A percentile compares a stretch with the other conserved stretches of the same genome.
phyloP scores from a whole-genome alignment of 1,140 invertebrate genomes.

The Drosophila triauraria region DNA sequence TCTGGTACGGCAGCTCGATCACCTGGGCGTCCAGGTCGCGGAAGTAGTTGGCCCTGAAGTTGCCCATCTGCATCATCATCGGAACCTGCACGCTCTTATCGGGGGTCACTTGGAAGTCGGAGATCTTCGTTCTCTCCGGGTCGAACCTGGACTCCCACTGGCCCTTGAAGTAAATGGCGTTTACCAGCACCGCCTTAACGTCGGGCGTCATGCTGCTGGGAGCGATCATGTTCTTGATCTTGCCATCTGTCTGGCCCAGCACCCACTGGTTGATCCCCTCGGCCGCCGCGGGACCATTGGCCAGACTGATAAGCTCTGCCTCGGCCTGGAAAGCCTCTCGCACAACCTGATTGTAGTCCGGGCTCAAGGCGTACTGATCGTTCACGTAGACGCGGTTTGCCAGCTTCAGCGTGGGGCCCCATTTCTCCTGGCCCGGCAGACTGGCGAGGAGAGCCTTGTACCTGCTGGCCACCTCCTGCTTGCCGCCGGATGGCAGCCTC shows the following conservation, averaged over 20 bases:
- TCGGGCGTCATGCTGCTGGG: conserved; percentile 59
- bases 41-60: conserved; percentile 57
- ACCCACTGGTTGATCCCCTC: conserved; percentile 87
- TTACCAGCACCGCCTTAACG: conserved; percentile 87
- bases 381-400: conserved; percentile 80
- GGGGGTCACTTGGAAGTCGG: conserved; percentile 60
- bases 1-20: conserved; percentile 81
- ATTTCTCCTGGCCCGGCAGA: conserved; percentile 26
- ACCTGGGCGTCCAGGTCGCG: conserved; percentile 57
- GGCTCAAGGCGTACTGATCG: conserved; percentile 39
- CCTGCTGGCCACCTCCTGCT: conserved; percentile 43
- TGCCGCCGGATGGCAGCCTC: conserved; percentile 71
- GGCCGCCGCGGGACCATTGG: conserved; percentile 66
- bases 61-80: conserved; percentile 86
- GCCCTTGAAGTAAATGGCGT: conserved; percentile 88
- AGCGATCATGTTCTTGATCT: conserved; percentile 87
- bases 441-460: conserved; percentile 23
- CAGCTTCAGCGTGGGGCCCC: conserved; percentile 54
- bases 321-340: conserved; percentile 62
- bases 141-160: conserved; percentile 68
- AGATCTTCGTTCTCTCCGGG: conserved; percentile 15
- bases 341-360: conserved; percentile 53
- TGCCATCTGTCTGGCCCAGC: conserved; percentile 86
- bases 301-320: conserved; percentile 85
- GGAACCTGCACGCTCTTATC: conserved; percentile 72